Conservation (phyloP, 1,140 invertebrate genomes). For the Orius insidiosus region DNA sequence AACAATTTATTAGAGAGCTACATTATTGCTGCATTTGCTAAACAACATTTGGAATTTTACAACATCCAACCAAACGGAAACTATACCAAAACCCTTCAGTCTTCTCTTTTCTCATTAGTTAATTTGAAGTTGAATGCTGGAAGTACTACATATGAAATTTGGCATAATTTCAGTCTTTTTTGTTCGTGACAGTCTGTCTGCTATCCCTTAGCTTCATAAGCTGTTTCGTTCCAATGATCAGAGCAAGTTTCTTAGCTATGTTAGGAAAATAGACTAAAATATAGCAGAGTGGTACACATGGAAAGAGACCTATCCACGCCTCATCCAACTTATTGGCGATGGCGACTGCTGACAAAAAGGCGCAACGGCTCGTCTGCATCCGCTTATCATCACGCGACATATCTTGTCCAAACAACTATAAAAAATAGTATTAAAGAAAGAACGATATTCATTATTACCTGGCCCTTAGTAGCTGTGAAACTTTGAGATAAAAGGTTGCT, state of each 20-base stretch:
- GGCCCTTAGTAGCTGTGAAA: slow-evolving; percentile 44
- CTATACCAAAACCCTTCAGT: too few species aligned
- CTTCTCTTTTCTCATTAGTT: too few species aligned
- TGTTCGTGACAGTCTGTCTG: slow-evolving; percentile 21
- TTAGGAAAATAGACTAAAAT: slow-evolving; percentile 43
- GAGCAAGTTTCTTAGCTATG: slow-evolving; percentile 28
- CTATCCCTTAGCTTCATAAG: slow-evolving; percentile 25
- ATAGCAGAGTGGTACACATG: slow-evolving; percentile 44
- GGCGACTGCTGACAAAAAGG: slow-evolving; percentile 49
- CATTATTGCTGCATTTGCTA: too few species aligned
- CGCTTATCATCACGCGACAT: slow-evolving; percentile 34
- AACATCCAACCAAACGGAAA: too few species aligned
- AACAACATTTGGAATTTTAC: too few species aligned
- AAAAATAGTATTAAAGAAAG: slow-evolving; percentile 6
- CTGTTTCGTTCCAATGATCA: slow-evolving; percentile 24
- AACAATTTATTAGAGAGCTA: too few species aligned
- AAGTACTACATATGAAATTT: too few species aligned
- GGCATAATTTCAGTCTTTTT: too few species aligned
- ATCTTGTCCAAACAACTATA: slow-evolving; percentile 37
- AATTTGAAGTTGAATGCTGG: too few species aligned
- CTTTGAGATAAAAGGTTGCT: slow-evolving; percentile 51
- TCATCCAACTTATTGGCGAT: slow-evolving; percentile 59
- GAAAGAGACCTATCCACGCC: slow-evolving; percentile 53
- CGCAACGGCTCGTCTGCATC: slow-evolving; percentile 54
- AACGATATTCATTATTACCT: slow-evolving; percentile 27